phyloP scores from a whole-genome alignment of 2,888 invertebrate genomes.

The Exocentrus adspersus region DNA sequence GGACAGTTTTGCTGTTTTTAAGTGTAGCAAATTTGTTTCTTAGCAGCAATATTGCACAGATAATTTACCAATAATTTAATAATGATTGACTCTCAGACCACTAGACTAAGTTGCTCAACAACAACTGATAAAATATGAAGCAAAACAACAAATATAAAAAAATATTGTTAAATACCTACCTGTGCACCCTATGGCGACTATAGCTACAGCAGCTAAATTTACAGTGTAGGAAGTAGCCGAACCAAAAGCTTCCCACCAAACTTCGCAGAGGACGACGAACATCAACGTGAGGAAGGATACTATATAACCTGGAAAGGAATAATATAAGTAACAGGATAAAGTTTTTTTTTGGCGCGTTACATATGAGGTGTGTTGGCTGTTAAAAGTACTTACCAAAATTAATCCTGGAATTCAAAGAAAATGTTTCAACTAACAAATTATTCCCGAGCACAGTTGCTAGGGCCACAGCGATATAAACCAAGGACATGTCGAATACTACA shows the following conservation, averaged over 20 bases:
- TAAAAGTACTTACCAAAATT: conserved; percentile 83
- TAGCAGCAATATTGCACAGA: no score
- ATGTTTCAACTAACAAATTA: conserved; percentile 84
- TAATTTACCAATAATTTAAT: no score
- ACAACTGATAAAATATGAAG: no score
- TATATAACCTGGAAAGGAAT: conserved; percentile 73
- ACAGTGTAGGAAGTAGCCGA: conserved; percentile 82
- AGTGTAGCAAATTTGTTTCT: no score
- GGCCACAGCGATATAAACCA: conserved; percentile 90
- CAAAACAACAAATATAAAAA: no score
- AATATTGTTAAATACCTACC: conserved; percentile 59
- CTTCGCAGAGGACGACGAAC: conserved; percentile 86
- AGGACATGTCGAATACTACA: conserved; percentile 92
- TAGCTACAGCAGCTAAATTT: conserved; percentile 84
- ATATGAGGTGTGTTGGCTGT: neutral
- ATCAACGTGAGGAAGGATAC: conserved; percentile 84
- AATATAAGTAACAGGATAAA: no score
- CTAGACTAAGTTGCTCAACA: no score
- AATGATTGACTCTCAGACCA: no score
- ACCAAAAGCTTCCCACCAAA: conserved; percentile 86
- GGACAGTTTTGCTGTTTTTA: no score
- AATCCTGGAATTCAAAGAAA: conserved; percentile 84
- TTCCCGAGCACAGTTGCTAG: conserved; percentile 87
- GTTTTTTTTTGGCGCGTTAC: conserved; percentile 16
- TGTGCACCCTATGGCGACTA: conserved; percentile 89